Conservation (phyloP, 2,113 vertebrate genomes). For the Lophius piscatorius region DNA sequence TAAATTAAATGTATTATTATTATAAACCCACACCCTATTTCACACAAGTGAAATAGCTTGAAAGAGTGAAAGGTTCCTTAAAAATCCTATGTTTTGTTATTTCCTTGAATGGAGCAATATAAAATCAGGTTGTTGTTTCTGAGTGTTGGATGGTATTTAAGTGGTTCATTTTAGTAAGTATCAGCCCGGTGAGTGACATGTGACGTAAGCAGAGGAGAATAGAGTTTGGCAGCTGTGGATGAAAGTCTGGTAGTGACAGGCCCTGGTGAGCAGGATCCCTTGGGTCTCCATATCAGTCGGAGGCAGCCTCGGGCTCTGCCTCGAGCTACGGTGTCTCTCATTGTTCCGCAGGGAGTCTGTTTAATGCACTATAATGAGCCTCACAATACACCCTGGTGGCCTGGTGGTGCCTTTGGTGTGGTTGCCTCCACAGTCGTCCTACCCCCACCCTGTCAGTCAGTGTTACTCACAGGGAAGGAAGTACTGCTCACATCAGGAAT, state of each 20-base stretch:
- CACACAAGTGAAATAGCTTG: no score
- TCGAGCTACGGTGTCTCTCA: constrained; percentile 83
- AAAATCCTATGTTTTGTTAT: no score
- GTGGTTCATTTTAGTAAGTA: background rate
- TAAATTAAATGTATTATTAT: no score
- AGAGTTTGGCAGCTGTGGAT: constrained; percentile 56
- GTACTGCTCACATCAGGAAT: background rate
- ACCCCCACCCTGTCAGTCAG: constrained; percentile 15
- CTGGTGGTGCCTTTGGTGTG: constrained; percentile 40
- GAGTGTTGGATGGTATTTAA: background rate
- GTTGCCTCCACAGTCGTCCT: constrained; percentile 18
- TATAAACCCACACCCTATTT: no score
- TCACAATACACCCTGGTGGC: constrained; percentile 52
- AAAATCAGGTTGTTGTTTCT: background rate
- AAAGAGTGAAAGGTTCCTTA: no score
- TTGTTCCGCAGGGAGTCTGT: constrained; percentile 84
- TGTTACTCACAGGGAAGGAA: constrained; percentile 22
- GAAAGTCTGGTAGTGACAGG: constrained; percentile 43
- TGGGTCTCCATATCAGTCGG: constrained; percentile 88
- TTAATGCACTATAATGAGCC: constrained; percentile 90
- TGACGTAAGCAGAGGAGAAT: constrained; percentile 31
- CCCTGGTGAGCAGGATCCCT: constrained; percentile 55
- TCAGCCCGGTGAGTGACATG: constrained; percentile 3
- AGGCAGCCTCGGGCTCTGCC: constrained; percentile 79
- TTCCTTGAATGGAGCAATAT: background rate